Conservation (phyloP, 2,797 vertebrate genomes). For the Sebastes itinus region DNA sequence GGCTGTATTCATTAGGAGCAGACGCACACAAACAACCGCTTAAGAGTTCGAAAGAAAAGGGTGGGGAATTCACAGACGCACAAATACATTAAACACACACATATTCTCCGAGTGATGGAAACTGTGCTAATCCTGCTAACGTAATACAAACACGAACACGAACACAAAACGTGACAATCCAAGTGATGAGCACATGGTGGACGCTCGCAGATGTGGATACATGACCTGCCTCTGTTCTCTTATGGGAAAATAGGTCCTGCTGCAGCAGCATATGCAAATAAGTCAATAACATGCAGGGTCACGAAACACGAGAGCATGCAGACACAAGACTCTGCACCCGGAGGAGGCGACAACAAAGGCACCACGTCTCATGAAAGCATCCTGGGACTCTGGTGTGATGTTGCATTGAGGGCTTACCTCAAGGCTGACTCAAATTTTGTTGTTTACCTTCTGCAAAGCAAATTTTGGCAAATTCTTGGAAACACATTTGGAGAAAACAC, state of each 20-base stretch:
- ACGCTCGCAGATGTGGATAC: slow-evolving; percentile 43
- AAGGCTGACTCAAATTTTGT: background rate
- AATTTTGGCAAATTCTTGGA: background rate
- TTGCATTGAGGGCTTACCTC: background rate
- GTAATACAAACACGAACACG: slow-evolving; percentile 39
- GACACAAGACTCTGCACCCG: slow-evolving; percentile 5
- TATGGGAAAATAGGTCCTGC: slow-evolving; percentile 23
- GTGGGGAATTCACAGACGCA: slow-evolving; percentile 31
- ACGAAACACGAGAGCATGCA: slow-evolving; percentile 24
- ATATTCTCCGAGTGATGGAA: slow-evolving; percentile 41
- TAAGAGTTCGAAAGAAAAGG: slow-evolving; percentile 7
- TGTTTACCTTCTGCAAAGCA: slow-evolving; percentile 9
- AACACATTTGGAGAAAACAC: background rate
- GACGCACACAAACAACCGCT: slow-evolving; percentile 49
- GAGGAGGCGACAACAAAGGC: slow-evolving; percentile 14
- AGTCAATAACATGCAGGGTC: slow-evolving; percentile 24
- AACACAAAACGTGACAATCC: slow-evolving; percentile 39
- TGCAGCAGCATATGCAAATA: slow-evolving; percentile 20
- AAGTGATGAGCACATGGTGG: slow-evolving; percentile 15
- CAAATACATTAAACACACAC: slow-evolving; percentile 33
- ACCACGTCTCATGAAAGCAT: slow-evolving; percentile 8
- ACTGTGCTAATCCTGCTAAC: slow-evolving; percentile 26
- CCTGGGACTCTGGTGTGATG: slow-evolving; percentile 24
- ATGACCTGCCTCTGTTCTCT: slow-evolving; percentile 7
- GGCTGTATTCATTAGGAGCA: slow-evolving; percentile 42